phyloP scores from a whole-genome alignment of 2,888 invertebrate species.

The Nephrocerus scutellatus region DNA sequence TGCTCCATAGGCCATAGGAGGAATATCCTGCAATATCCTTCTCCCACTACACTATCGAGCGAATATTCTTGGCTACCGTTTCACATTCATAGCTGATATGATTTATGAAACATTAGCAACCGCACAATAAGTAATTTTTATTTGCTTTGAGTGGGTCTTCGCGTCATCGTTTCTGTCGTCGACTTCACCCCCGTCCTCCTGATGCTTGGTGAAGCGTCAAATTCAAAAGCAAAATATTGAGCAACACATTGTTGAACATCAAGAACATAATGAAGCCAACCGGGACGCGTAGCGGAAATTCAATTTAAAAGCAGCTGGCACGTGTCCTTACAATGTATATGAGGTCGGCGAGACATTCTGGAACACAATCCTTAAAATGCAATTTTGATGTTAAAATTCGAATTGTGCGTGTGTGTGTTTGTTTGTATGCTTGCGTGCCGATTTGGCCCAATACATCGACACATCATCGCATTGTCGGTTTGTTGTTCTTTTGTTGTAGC shows the following conservation, averaged over 20 bases:
- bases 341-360: too few species aligned
- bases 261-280: conserved; percentile 6
- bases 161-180: neutral
- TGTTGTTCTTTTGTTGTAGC: too few species aligned
- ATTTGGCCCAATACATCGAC: conserved; percentile 15
- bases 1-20: too few species aligned
- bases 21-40: too few species aligned
- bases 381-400: conserved; percentile 9
- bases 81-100: too few species aligned
- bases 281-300: conserved; percentile 44
- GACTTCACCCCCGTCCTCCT: neutral
- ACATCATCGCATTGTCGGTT: conserved; percentile 10
- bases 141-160: conserved; percentile 1
- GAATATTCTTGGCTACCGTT: too few species aligned
- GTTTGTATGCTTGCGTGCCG: conserved; percentile 12
- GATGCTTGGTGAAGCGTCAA: neutral
- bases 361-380: conserved; percentile 38
- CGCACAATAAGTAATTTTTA: too few species aligned
- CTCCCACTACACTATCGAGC: too few species aligned
- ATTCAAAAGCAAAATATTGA: conserved; percentile 1
- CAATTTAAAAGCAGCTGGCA: conserved; percentile 48
- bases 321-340: conserved; percentile 46
- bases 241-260: conserved; percentile 32
- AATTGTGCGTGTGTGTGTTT: conserved; percentile 6
- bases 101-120: conserved; percentile 8